These are phyloP conservation scores for Automeris io DNA, from an alignment of 2,888 invertebrate species.

Conservation along the genomic window DNA sequence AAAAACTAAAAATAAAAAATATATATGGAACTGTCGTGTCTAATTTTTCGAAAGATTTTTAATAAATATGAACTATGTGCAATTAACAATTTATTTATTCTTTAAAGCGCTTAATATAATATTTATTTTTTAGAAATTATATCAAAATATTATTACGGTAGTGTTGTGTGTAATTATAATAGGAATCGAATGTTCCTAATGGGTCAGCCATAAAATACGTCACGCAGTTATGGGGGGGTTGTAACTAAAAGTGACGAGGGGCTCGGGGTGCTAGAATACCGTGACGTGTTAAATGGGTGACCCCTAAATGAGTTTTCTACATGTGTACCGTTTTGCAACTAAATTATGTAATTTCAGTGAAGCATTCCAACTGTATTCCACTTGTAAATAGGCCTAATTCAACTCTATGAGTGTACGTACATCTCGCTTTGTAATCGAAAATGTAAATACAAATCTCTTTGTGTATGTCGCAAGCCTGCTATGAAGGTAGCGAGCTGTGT, in stretches of 20 bases:
- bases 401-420: slow-evolving; percentile 60
- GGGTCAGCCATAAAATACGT: no score
- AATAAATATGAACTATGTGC: slow-evolving; percentile 46
- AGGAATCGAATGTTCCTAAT: slow-evolving; percentile 68
- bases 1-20: not conserved
- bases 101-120: slow-evolving; percentile 68
- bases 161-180: slow-evolving; percentile 41
- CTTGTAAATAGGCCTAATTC: slow-evolving; percentile 74
- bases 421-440: slow-evolving; percentile 59
- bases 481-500: not conserved
- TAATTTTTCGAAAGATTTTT: slow-evolving; percentile 51
- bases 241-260: no score
- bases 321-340: slow-evolving; percentile 48
- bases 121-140: slow-evolving; percentile 71
- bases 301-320: slow-evolving; percentile 50
- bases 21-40: not conserved
- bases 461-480: slow-evolving; percentile 11
- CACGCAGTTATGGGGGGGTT: no score
- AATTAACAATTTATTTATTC: slow-evolving; percentile 71
- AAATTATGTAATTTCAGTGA: slow-evolving; percentile 57
- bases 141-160: slow-evolving; percentile 40
- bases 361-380: slow-evolving; percentile 75
- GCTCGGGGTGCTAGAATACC: no score
- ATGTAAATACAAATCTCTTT: slow-evolving; percentile 64
- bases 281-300: no score